phyloP scores from a whole-genome alignment of 2,888 invertebrate genomes.

The Mongoloraphidia duomilia region DNA sequence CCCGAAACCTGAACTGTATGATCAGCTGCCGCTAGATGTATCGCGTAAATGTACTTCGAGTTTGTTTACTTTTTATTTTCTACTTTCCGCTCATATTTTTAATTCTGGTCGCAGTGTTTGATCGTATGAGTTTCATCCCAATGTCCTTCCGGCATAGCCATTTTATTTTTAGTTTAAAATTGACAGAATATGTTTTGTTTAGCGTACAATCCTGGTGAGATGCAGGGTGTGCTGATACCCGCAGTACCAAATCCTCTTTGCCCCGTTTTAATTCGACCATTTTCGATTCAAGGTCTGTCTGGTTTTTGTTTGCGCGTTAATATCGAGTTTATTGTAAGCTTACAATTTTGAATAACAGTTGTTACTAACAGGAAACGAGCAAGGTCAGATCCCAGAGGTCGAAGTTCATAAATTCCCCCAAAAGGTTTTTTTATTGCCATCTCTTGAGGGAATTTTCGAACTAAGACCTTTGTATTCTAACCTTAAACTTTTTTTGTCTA shows the following conservation, averaged over 20 bases:
- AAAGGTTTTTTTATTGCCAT: no score
- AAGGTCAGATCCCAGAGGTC: no score
- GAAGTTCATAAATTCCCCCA: no score
- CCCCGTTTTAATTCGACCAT: conserved; percentile 3
- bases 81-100: no score
- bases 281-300: conserved; percentile 4
- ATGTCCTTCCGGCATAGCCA: no score
- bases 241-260: conserved; percentile 1
- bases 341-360: background rate
- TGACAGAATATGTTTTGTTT: background rate
- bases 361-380: no score
- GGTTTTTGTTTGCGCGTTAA: background rate
- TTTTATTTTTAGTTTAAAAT: background rate
- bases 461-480: no score
- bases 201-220: conserved; percentile 23
- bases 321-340: background rate
- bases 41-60: no score
- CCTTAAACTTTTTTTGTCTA: no score
- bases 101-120: no score
- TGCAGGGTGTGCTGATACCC: conserved; percentile 30
- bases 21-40: background rate
- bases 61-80: background rate
- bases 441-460: no score
- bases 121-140: no score
- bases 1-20: background rate